phyloP scores from a whole-genome alignment of 2,888 invertebrate genomes.

The Epinotia brunnichana region DNA sequence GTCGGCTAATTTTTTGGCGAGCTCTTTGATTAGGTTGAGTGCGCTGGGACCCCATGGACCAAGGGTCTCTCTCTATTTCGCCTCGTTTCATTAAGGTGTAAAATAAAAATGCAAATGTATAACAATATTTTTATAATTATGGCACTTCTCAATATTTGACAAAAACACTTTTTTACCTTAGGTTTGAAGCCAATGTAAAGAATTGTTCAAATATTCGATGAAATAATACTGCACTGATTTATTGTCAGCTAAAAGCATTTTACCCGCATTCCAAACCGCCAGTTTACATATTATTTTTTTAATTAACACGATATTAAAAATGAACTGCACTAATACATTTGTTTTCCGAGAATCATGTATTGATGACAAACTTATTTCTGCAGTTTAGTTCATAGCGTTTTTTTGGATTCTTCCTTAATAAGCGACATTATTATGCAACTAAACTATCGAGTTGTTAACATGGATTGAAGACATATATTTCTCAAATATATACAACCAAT shows the following conservation, averaged over 20 bases:
- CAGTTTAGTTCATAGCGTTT: constrained; percentile 9
- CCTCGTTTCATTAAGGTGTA: neutral
- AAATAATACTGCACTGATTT: constrained; percentile 46
- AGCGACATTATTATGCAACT: constrained; percentile 12
- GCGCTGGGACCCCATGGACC: too few relatives aligned
- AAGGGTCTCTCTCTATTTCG: too few relatives aligned
- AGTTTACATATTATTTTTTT: constrained; percentile 29
- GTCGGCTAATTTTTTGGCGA: too few relatives aligned
- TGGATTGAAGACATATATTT: constrained; percentile 14
- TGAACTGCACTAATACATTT: constrained; percentile 30
- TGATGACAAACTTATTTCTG: constrained; percentile 25
- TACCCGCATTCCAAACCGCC: constrained; percentile 39
- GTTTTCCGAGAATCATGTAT: constrained; percentile 15
- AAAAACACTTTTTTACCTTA: constrained; percentile 56
- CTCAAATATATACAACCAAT: constrained; percentile 11
- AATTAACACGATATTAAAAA: constrained; percentile 1
- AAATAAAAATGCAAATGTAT: constrained; percentile 49
- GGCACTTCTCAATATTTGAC: constrained; percentile 64
- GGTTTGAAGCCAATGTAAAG: constrained; percentile 53
- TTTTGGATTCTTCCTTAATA: constrained; percentile 22
- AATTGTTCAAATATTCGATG: constrained; percentile 26
- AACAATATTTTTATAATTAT: constrained; percentile 72
- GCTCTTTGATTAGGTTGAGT: too few relatives aligned
- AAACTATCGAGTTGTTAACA: constrained; percentile 16
- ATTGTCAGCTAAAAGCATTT: constrained; percentile 43